Evolutionary conservation across 37 sponge, comb jelly and placozoan species (phyloP).

Genomic region (Oopsacas minuta): DNA sequence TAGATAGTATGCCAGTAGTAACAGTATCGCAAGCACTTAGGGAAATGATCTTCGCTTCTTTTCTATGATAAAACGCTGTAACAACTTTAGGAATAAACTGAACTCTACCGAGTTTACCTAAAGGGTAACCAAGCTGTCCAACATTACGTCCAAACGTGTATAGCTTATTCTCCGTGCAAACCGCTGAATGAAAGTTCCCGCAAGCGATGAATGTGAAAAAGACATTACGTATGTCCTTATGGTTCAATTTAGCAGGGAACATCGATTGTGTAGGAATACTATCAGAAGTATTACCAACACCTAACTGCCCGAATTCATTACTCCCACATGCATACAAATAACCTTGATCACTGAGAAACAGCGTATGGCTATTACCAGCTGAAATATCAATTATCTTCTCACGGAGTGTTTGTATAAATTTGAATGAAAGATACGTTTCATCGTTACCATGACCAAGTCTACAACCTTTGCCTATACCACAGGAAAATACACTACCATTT

Average conservation of each 20-base stretch:
- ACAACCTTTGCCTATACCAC: constrained; percentile 87
- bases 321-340: constrained; percentile 70
- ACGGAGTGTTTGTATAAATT: neutral
- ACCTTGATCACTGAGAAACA: constrained; percentile 32
- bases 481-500: constrained; percentile 59
- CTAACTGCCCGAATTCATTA: constrained; percentile 77
- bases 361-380: neutral
- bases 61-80: neutral
- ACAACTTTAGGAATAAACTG: neutral
- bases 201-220: neutral
- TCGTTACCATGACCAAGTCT: constrained; percentile 84
- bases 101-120: neutral
- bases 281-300: constrained; percentile 34
- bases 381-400: neutral
- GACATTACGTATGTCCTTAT: neutral
- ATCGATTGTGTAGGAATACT: constrained; percentile 32
- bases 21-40: neutral
- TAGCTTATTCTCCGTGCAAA: constrained; percentile 42
- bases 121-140: constrained; percentile 66
- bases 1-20: neutral
- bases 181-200: constrained; percentile 74
- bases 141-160: constrained; percentile 66
- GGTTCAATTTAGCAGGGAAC: constrained; percentile 5
- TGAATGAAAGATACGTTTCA: constrained; percentile 24
- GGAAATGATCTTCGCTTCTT: neutral